These are phyloP conservation scores for Triops cancriformis DNA, from an alignment of 1,140 invertebrate species.

Conservation along the genomic window DNA sequence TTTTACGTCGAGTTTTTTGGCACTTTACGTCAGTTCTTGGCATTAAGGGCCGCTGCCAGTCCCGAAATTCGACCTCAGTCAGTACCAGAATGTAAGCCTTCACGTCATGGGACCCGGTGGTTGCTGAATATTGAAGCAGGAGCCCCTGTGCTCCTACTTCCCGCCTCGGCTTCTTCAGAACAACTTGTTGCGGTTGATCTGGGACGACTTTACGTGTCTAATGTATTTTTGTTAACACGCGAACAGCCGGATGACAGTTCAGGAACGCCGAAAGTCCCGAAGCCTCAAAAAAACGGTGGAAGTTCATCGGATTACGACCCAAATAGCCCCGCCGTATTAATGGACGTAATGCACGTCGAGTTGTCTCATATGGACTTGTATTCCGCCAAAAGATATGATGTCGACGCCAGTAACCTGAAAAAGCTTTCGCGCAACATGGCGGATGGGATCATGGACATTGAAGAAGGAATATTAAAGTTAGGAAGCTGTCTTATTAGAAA, in stretches of 20 bases:
- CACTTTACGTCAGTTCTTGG: slow-evolving; percentile 78
- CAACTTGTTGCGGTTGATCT: slow-evolving; percentile 73
- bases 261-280: background rate
- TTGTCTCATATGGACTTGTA: slow-evolving; percentile 76
- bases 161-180: slow-evolving; percentile 68
- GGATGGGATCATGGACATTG: background rate
- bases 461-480: background rate
- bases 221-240: slow-evolving; percentile 52
- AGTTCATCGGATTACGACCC: background rate
- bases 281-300: background rate
- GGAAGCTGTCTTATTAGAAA: background rate
- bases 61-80: slow-evolving; percentile 23
- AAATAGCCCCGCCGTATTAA: slow-evolving; percentile 37
- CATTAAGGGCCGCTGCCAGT: slow-evolving; percentile 50
- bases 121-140: slow-evolving; percentile 61
- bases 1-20: slow-evolving; percentile 79
- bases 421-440: background rate
- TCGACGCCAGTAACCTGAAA: background rate
- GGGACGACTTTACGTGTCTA: slow-evolving; percentile 67
- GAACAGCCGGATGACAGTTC: slow-evolving; percentile 34
- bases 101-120: slow-evolving; percentile 43
- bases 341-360: slow-evolving; percentile 68
- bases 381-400: slow-evolving; percentile 47
- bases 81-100: slow-evolving; percentile 30
- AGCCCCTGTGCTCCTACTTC: slow-evolving; percentile 77